Base-by-base conservation (phyloP, 1,140 invertebrate species). In the Nebria ingens region DNA sequence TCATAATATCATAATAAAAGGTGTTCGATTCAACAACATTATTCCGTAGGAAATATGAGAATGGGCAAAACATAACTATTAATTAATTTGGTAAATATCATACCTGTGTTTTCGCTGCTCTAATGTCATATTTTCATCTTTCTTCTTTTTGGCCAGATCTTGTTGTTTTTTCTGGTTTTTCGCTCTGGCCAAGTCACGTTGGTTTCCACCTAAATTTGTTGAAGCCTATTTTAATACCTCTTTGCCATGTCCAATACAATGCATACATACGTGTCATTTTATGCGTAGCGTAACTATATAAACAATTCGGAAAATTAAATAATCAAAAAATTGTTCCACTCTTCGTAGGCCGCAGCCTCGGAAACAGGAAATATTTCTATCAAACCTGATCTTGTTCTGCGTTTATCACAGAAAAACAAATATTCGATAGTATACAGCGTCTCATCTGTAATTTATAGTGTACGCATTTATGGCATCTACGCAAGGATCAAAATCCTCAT, bases 121-220 rank as follows among this genome's bases (percentile, higher is more conserved):
- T 21, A 90, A 69, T 19, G 83, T 86, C 68, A 89, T 69, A 38
- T 85, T 85, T 70, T 84, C 84, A 56, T 78, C 83, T 61, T 74
- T 78, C 71, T 85, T 84, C 58, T 79, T 83, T 69, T 85, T 88
- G 50, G 72, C 70, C 51, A 67, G 55, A 65, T 91, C 87, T 57
- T 79, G 73, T 63, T 80, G 79, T 67, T 91, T 91, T 68, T 91
- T 91, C 65, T 82, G 79, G 69, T 85, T 85, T 70, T 91, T 92
- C 58, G 79, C 80, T 54, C 90, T 78, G 57, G 89, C 89, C 64
- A 91, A 77, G 70, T 93, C 90, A 68, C 90, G 78, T 73, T 92
- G 89, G 70, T 93, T 93, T 62, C 90, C 90, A 60, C 84, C 83
- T 85, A 63, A n/a, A 71, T 73, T 54, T 55, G 19, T 54, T 34